Evolutionary conservation across 2,113 vertebrate genomes (phyloP).

Genomic region (Stigmatopora nigra): DNA sequence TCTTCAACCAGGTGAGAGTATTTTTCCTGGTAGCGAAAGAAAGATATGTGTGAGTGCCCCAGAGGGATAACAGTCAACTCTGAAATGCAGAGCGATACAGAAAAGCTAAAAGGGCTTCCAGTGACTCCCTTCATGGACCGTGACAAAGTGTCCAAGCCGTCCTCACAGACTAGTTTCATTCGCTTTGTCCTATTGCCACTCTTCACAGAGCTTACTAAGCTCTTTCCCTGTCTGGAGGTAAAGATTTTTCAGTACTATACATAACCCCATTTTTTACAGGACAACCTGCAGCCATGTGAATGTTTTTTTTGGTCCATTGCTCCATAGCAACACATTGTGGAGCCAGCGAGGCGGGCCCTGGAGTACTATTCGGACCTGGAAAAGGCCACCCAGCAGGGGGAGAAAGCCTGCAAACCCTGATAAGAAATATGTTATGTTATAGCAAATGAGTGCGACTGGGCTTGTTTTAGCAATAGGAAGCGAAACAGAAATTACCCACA

Average conservation of each 20-base stretch:
- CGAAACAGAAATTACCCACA: no score
- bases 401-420: conserved; percentile 5
- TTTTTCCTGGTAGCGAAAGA: background rate
- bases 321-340: conserved; percentile 66
- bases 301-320: background rate
- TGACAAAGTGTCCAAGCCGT: conserved; percentile 71
- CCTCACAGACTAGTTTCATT: conserved; percentile 72
- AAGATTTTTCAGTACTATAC: background rate
- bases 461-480: background rate
- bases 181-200: conserved; percentile 69
- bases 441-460: background rate
- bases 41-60: background rate
- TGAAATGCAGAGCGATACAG: conserved; percentile 62
- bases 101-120: conserved; percentile 71
- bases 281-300: background rate
- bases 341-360: conserved; percentile 64
- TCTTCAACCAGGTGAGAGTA: conserved; percentile 68
- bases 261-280: background rate
- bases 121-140: conserved; percentile 73
- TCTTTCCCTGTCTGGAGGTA: conserved; percentile 71
- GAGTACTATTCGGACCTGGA: conserved; percentile 70
- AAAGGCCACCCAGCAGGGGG: conserved; percentile 37
- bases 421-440: background rate
- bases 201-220: conserved; percentile 66
- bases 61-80: background rate